phyloP scores from a whole-genome alignment of 2,113 vertebrate genomes.

The Albula goreensis region DNA sequence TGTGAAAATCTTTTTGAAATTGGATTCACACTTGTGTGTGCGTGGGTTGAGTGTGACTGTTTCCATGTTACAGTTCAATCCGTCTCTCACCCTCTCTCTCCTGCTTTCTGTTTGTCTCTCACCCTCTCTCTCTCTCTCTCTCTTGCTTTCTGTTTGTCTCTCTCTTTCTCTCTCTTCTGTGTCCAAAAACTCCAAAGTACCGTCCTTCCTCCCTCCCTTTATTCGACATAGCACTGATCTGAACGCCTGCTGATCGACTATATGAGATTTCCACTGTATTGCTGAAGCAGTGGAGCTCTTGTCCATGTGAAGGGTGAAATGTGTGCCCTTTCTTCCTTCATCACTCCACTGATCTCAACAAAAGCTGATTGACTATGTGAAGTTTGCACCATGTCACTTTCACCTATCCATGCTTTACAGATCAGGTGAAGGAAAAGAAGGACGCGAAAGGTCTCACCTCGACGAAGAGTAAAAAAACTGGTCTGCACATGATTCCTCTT shows the following conservation, averaged over 20 bases:
- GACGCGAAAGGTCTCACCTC: not conserved
- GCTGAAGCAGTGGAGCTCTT: not conserved
- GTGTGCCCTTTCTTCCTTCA: no score
- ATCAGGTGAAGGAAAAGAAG: no score
- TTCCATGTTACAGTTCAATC: not conserved
- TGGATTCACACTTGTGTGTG: not conserved
- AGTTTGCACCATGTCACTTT: no score
- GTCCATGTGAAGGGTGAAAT: no score
- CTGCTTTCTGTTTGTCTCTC: constrained; percentile 19
- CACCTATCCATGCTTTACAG: no score
- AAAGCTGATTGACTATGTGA: no score
- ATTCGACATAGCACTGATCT: no score
- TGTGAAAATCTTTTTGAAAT: not conserved
- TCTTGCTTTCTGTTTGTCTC: not conserved
- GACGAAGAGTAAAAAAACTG: not conserved
- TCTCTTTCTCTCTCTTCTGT: not conserved
- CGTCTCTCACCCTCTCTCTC: not conserved
- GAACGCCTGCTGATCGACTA: not conserved
- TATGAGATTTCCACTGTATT: not conserved
- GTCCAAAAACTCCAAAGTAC: not conserved
- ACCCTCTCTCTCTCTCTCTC: not conserved
- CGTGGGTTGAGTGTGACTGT: not conserved
- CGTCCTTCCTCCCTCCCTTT: not conserved
- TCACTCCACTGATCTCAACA: no score
- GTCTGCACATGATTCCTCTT: not conserved